Base-by-base conservation (phyloP, 2,797 vertebrate species). In the Adrianichthys oophorus region DNA sequence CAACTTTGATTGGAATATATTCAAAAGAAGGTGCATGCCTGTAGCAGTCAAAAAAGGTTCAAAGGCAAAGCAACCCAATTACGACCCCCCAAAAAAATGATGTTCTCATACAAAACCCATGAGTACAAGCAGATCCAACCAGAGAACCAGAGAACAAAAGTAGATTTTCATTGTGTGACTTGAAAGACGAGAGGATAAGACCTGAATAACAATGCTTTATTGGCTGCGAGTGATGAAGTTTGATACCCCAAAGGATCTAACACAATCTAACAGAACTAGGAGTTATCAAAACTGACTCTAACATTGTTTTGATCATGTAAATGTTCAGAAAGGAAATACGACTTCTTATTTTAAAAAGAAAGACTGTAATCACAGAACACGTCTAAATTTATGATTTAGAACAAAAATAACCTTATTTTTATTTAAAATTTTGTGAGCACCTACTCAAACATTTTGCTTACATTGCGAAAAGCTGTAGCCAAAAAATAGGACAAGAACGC, bases 41-140 rank as follows among this genome's bases (percentile, higher is more conserved):
- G 72, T 62, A 70, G 77, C 74, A 62, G 70, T 50, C 56, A 67
- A 37, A 37, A 37, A 48, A 52, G 52, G 77, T 84, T 87, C 78
- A 85, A 84, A 88, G 72, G 62, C 62, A 72, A 72, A 70, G 68
- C 52, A 52, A 77, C 79, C 83, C 70, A 85, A 86, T 89, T 88
- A 83, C 52, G 62, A 70, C 32, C 32, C 29, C 32, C 32, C 47
- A 43, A 72, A 65, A 81, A 45, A 81, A 76, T 55, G 13, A 21
- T 23, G 61, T 79, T 77, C 60, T 72, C 59, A 68, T 63, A 72
- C 46, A 59, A 17, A 79, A 53, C 41, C 49, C 72, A 68, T 21
- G 58, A 77, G 76, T 51, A 56, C 43, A 32, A 66, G 43, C 2
- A 44, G 68, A 72, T 14, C 23, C 42, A 59, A 59, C 51, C 17